Evolutionary conservation across 2,113 vertebrate genomes (phyloP).

Genomic region (Perca fluviatilis): DNA sequence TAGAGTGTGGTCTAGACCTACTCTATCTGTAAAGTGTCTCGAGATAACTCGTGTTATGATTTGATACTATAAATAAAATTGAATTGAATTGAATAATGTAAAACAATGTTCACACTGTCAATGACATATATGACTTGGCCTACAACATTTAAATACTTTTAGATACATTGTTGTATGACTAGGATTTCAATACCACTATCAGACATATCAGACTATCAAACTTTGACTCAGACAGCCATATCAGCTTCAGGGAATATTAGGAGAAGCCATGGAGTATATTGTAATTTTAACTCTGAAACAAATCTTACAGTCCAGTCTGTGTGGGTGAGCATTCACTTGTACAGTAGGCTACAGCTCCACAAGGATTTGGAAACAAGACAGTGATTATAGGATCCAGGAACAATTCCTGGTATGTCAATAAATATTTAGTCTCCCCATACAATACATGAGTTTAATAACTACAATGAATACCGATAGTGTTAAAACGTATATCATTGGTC

Average conservation of each 20-base stretch:
- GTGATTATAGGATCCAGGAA: background rate
- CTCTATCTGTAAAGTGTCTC: too few species aligned
- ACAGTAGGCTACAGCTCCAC: too few species aligned
- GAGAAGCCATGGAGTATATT: constrained; percentile 1
- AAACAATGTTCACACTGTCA: too few species aligned
- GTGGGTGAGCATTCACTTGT: background rate
- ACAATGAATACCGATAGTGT: background rate
- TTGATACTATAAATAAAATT: too few species aligned
- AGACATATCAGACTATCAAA: background rate
- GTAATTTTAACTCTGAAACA: constrained; percentile 12
- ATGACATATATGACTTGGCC: too few species aligned
- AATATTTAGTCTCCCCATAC: background rate
- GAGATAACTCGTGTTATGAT: too few species aligned
- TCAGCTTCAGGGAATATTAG: background rate
- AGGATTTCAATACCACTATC: background rate
- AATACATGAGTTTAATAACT: background rate
- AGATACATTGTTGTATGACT: too few species aligned
- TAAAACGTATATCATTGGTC: background rate
- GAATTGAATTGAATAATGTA: too few species aligned
- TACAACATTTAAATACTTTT: too few species aligned
- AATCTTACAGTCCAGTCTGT: constrained; percentile 3
- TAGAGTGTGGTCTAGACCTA: too few species aligned
- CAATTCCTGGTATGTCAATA: background rate
- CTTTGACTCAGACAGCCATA: constrained; percentile 1
- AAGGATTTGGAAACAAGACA: background rate